phyloP scores from a whole-genome alignment of 2,797 vertebrate species.

The Vireo griseus region DNA sequence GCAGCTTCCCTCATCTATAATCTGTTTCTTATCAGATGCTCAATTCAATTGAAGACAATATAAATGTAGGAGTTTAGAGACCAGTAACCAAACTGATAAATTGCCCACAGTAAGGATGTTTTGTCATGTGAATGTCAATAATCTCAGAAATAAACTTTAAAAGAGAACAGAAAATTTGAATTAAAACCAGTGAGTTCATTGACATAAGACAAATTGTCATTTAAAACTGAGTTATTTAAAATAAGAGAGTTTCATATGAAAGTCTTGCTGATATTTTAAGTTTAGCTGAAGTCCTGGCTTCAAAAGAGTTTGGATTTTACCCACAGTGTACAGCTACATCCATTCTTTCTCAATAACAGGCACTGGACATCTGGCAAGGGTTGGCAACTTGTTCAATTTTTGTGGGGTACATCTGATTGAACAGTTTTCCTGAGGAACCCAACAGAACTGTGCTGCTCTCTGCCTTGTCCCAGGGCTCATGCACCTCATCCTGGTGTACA shows the following conservation, averaged over 20 bases:
- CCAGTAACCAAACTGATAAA: background rate
- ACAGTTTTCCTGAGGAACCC: slow-evolving; percentile 49
- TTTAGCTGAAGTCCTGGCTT: background rate
- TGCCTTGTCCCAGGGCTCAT: slow-evolving; percentile 21
- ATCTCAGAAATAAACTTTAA: background rate
- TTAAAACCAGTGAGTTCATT: background rate
- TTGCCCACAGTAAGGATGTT: background rate
- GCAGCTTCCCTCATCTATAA: background rate
- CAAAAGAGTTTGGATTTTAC: background rate
- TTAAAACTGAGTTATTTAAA: background rate
- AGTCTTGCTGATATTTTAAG: background rate
- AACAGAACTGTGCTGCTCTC: slow-evolving; percentile 40
- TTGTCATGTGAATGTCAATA: background rate
- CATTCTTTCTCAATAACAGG: background rate
- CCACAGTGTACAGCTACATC: background rate
- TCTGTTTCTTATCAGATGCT: background rate
- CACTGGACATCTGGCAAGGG: background rate
- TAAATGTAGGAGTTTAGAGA: background rate
- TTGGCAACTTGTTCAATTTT: background rate
- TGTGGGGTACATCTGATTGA: background rate
- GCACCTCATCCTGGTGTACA: background rate
- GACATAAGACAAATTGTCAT: background rate
- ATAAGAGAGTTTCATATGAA: background rate
- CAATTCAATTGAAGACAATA: background rate
- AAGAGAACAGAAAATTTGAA: background rate